Percentiles rank a stretch among this genome's conserved stretches.
phyloP scores from a whole-genome alignment of 1,140 invertebrate species.

The Nixonia krombeini region DNA sequence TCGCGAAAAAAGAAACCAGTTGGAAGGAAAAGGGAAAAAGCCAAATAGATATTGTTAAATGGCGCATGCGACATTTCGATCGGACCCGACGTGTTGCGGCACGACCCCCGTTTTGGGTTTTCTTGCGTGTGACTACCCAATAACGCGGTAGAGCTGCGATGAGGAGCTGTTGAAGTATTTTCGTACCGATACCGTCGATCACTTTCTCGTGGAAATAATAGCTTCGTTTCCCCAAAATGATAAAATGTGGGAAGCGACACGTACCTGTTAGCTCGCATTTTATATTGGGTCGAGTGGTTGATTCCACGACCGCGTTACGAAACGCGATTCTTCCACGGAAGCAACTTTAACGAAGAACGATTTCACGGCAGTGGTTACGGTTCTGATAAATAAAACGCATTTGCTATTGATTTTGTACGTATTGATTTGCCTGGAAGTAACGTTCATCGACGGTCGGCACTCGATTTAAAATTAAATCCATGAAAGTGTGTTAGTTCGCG shows the following conservation, averaged over 20 bases:
- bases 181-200: conserved; percentile 28
- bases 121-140: conserved; percentile 32
- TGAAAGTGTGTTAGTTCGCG: too few species aligned
- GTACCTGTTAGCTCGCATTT: conserved; percentile 13
- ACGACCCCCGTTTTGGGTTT: conserved; percentile 20
- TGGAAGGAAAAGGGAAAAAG: conserved; percentile 3
- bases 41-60: conserved; percentile 24
- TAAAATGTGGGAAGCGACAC: conserved; percentile 1
- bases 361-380: too few species aligned
- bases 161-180: conserved; percentile 26
- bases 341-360: too few species aligned
- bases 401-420: too few species aligned
- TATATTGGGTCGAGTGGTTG: too few species aligned
- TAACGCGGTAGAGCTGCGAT: conserved; percentile 25
- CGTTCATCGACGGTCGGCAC: too few species aligned
- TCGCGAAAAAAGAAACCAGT: conserved; percentile 18
- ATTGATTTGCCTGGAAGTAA: too few species aligned
- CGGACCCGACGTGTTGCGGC: conserved; percentile 2
- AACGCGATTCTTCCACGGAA: too few species aligned
- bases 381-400: too few species aligned
- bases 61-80: conserved; percentile 28
- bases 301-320: too few species aligned
- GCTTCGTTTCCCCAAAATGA: conserved; percentile 21
- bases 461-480: too few species aligned
- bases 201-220: conserved; percentile 23